These are phyloP conservation scores for Nycticorax nycticorax DNA, from an alignment of 2,113 vertebrate genomes.

Conservation along the genomic window DNA sequence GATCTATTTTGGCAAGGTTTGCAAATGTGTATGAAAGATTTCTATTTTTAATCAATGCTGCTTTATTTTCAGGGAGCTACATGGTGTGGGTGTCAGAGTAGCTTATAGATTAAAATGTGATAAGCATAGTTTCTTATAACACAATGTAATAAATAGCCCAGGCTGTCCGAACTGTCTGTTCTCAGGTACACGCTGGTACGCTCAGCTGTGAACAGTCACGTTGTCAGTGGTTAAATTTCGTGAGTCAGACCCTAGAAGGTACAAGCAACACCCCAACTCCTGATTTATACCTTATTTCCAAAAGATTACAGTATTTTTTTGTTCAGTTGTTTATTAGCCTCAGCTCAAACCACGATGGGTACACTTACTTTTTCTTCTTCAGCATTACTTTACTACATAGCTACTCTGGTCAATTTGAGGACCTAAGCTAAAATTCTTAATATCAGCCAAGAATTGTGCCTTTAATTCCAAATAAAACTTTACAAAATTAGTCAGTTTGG, in stretches of 20 bases:
- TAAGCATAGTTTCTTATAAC: accelerated
- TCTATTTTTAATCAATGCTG: not conserved
- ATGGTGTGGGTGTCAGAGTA: not conserved
- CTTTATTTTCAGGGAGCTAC: not conserved
- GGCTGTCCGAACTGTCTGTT: not conserved
- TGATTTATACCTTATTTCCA: not conserved
- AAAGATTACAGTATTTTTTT: not conserved
- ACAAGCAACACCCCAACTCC: not conserved
- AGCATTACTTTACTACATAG: not conserved
- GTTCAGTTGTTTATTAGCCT: not conserved
- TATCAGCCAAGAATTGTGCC: not conserved
- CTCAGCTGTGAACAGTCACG: not conserved
- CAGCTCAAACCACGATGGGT: not conserved
- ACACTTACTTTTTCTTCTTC: not conserved
- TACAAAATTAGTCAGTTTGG: not conserved
- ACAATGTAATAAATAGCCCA: too few relatives aligned
- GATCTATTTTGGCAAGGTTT: not conserved
- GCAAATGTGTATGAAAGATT: not conserved
- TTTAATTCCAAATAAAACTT: not conserved
- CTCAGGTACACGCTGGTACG: not conserved
- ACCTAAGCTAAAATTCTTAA: not conserved
- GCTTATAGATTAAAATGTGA: not conserved
- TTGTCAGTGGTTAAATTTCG: not conserved
- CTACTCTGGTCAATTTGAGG: not conserved
- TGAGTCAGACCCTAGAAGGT: not conserved